Evolutionary conservation across 2,888 invertebrate species (phyloP), one percentile per base, ranked within the genome.

Genomic region (Phalera bucephala): DNA sequence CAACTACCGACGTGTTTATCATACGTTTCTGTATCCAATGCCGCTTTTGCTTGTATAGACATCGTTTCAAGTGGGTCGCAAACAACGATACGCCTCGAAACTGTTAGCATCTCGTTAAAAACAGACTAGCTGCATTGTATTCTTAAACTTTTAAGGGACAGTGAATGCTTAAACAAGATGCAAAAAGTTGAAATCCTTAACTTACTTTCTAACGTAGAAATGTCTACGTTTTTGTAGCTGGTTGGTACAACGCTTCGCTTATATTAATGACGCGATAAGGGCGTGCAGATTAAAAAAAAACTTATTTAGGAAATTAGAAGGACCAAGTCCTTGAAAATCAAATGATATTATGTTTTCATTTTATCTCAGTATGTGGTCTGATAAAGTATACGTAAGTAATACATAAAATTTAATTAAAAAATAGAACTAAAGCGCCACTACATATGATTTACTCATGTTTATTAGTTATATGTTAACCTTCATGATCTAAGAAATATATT

Each of bases 171-270:
- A 40, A 52, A 39, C 40, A 35, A 40, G 37, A 48, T 41, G 28
- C 50, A 58, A 62, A 64, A 71, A 66, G 64, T 72, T 66, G 68
- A 57, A 61, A 74, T 61, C 72, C 72, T 72, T 74, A 66, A 63
- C 67, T 67, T 53, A 63, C 49, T 61, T 72, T 58, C 31, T 35
- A 44, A 17, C 17, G 17, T 27, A 31, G 14, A 11, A 12, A 10
- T 17, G 11, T 6, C 21, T 29, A 28, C 31, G 35, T 32, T 12
- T n/a, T 14, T 11, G 32, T 28, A 31, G 25, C 26, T 26, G 30
- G 22, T 8, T 35, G 14, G 30, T 19, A 17, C 11, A 38, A 25
- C 15, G 21, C 21, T 9, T 22, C 4, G 22, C 10, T 10, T 10
- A 9, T 9, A 4, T 10, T 4, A 7, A 22, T 10, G 5, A 10